Conservation (phyloP, 2,797 vertebrate species). For the Phaenicophaeus curvirostris region DNA sequence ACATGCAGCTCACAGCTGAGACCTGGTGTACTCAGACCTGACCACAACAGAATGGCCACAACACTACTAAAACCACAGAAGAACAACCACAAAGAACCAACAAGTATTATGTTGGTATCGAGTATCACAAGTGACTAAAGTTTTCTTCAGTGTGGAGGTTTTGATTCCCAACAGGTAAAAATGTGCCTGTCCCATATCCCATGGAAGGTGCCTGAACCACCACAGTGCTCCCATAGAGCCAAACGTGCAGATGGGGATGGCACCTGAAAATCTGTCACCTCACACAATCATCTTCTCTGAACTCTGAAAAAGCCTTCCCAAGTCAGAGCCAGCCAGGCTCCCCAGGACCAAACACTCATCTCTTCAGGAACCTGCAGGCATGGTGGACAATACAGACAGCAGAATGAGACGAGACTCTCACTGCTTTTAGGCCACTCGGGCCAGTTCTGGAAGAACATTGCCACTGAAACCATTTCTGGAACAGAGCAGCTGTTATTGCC, state of each 20-base stretch:
- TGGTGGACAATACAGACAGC: background rate
- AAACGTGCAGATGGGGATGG: background rate
- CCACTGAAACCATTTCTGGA: background rate
- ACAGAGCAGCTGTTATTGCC: background rate
- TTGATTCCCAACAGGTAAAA: background rate
- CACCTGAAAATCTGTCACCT: conserved; percentile 14
- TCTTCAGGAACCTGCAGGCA: background rate
- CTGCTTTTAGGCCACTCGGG: background rate
- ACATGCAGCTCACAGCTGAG: background rate
- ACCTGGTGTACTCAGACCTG: background rate
- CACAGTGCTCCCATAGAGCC: background rate
- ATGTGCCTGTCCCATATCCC: background rate
- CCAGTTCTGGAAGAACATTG: background rate
- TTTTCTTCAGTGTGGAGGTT: background rate
- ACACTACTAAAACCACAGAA: conserved; percentile 10
- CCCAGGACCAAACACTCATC: background rate
- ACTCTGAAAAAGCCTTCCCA: background rate
- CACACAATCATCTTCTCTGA: background rate
- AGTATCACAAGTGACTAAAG: background rate
- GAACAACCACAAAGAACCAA: background rate
- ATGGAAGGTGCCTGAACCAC: background rate
- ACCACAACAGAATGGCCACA: conserved; percentile 31
- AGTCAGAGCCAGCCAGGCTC: background rate
- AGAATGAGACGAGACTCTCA: background rate
- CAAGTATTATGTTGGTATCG: background rate